Evolutionary conservation across 1,140 invertebrate species (phyloP).

Genomic region (Oncopeltus fasciatus): DNA sequence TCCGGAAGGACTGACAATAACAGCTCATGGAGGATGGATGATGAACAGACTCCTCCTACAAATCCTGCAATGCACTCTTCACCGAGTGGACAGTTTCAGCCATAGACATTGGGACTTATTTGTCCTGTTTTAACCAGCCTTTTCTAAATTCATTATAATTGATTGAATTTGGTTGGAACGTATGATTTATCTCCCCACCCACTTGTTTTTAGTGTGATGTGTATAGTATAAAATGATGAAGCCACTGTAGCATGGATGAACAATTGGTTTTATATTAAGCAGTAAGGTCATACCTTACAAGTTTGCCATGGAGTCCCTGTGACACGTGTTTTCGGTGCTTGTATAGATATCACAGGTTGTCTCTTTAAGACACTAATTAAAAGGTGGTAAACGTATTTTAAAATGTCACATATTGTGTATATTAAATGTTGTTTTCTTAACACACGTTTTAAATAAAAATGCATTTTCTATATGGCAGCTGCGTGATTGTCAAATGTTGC

Average conservation of each 20-base stretch:
- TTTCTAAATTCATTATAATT: not conserved
- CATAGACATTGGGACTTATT: not conserved
- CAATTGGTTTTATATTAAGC: not conserved
- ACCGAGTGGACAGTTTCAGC: constrained; percentile 1
- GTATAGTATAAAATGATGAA: not conserved
- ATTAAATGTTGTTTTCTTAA: constrained; percentile 16
- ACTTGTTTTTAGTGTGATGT: too few relatives aligned
- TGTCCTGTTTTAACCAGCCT: not conserved
- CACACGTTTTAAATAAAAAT: constrained; percentile 6
- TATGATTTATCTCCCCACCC: not conserved
- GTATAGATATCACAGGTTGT: constrained; percentile 15
- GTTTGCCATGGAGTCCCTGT: not conserved
- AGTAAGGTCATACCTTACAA: not conserved
- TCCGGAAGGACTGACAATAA: not conserved
- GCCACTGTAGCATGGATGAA: not conserved
- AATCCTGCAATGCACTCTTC: not conserved
- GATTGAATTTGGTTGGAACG: not conserved
- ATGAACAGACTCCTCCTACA: constrained; percentile 2
- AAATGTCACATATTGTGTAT: constrained; percentile 15
- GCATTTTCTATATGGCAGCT: constrained; percentile 8
- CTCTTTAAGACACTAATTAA: constrained; percentile 10
- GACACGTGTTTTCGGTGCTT: constrained; percentile 12
- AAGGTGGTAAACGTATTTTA: constrained; percentile 4
- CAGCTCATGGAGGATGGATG: not conserved
- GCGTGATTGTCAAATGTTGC: constrained; percentile 8